Evolutionary conservation across 2,797 vertebrate genomes (phyloP).

Genomic region (Smutsia temminckii): DNA sequence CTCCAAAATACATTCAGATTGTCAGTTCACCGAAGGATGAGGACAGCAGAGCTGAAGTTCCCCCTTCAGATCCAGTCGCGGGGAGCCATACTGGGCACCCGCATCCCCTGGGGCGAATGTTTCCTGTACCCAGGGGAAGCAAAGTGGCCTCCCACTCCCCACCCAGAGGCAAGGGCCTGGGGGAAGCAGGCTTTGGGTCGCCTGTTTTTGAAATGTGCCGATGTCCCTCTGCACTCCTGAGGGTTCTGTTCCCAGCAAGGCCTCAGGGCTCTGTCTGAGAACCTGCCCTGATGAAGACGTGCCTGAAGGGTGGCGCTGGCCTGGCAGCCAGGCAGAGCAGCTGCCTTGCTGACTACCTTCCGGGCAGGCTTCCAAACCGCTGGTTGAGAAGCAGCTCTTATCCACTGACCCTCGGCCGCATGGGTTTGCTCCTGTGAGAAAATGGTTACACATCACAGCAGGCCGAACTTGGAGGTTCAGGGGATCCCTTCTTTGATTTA

Average conservation of each 20-base stretch:
- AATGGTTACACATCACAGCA: no score
- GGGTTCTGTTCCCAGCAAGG: neutral
- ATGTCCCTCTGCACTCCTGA: neutral
- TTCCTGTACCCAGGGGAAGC: neutral
- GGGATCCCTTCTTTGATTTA: neutral
- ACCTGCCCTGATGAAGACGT: fast-evolving
- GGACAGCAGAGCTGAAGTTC: no score
- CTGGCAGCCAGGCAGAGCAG: fast-evolving
- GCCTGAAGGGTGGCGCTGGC: no score
- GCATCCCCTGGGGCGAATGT: neutral
- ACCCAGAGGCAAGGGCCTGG: no score
- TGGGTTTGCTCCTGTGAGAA: fast-evolving
- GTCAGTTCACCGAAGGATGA: neutral
- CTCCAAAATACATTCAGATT: neutral
- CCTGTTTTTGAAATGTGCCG: neutral
- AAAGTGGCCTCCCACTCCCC: neutral
- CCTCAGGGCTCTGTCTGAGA: neutral
- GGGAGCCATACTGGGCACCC: fast-evolving
- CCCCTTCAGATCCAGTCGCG: neutral
- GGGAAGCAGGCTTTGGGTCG: no score
- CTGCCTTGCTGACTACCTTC: neutral
- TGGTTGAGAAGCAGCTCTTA: neutral
- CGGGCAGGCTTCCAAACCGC: neutral
- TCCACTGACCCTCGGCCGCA: fast-evolving
- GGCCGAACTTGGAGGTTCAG: neutral